These are phyloP conservation scores for Drosophila lowei DNA, from an alignment of 1,140 invertebrate genomes.

Conservation along the genomic window DNA sequence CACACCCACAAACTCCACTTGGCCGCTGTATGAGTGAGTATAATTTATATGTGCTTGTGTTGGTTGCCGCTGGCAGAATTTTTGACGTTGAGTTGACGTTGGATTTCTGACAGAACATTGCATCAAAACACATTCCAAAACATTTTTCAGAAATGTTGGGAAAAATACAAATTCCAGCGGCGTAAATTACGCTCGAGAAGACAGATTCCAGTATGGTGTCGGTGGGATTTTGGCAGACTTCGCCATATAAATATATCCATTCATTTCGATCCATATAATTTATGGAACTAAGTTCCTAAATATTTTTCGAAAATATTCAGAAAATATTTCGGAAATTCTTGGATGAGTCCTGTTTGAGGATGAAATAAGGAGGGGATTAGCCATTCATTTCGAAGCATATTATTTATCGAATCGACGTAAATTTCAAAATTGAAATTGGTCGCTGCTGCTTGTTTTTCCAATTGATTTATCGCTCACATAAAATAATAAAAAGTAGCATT, in stretches of 20 bases:
- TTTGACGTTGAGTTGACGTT: conserved; percentile 5
- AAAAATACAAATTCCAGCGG: not conserved
- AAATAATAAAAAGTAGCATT: conserved; percentile 30
- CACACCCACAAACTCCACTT: conserved; percentile 27
- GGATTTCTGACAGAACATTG: conserved; percentile 59
- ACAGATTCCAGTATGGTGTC: conserved; percentile 2
- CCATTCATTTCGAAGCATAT: conserved; percentile 4
- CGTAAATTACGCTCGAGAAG: no score
- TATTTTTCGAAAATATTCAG: no score
- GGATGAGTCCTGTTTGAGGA: no score
- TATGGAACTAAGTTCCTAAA: conserved; percentile 11
- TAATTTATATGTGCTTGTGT: conserved; percentile 70
- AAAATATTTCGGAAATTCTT: no score
- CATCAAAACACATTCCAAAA: conserved; percentile 52
- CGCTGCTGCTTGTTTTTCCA: conserved; percentile 41
- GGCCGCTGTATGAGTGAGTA: conserved; percentile 56
- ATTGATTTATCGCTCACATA: conserved; percentile 62
- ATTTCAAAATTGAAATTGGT: conserved; percentile 44
- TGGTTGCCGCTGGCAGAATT: conserved; percentile 32
- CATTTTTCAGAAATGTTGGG: conserved; percentile 16
- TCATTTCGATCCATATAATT: conserved; percentile 8
- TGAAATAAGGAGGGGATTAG: no score
- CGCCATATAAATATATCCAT: not conserved
- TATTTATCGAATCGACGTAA: conserved; percentile 24
- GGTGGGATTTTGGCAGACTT: not conserved